Conservation (phyloP, 2,888 invertebrate genomes). For the Rhagonycha lutea region DNA sequence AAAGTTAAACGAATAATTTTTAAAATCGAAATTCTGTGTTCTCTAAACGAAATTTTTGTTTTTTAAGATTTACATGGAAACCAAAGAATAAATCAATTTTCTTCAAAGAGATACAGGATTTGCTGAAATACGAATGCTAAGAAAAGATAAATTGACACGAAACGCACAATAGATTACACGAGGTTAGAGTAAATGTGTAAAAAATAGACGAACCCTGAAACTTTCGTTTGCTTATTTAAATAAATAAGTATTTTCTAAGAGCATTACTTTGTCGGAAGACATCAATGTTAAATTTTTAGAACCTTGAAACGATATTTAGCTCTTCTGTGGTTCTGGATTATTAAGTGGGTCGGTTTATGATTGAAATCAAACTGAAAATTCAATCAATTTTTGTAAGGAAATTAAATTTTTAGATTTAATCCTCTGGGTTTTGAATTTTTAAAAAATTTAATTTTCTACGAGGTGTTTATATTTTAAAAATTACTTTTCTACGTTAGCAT, state of each 20-base stretch:
- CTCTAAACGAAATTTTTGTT: neutral
- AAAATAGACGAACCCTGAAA: neutral
- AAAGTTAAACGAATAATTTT: too few species aligned
- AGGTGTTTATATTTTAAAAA: neutral
- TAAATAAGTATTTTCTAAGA: neutral
- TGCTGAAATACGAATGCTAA: neutral
- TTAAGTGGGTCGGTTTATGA: neutral
- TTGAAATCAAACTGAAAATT: neutral
- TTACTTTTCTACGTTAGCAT: neutral
- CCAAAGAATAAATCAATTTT: neutral
- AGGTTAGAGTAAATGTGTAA: neutral
- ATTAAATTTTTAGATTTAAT: neutral
- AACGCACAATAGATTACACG: neutral
- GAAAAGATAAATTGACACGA: neutral
- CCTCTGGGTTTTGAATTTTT: neutral
- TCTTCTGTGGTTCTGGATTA: neutral
- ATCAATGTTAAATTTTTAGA: neutral
- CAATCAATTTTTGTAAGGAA: neutral
- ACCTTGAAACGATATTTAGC: neutral
- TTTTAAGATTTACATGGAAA: neutral
- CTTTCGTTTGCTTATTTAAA: neutral
- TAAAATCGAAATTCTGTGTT: neutral
- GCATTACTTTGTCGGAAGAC: neutral
- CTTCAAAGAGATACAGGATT: neutral
- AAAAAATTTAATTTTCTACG: neutral